Conservation (phyloP, 2,888 invertebrate species). For the Spilosoma lubricipeda region DNA sequence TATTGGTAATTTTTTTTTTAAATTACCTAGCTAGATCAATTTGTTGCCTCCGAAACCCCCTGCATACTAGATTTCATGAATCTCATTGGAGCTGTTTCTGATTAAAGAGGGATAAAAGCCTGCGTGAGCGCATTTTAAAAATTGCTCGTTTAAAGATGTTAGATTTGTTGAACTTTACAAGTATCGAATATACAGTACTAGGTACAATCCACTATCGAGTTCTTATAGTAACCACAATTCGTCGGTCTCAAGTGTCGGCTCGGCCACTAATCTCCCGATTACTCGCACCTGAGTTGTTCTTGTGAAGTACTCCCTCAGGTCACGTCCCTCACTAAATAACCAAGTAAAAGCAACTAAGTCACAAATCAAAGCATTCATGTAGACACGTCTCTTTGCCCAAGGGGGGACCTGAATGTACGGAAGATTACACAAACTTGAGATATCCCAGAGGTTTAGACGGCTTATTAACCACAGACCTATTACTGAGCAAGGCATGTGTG, state of each 20-base stretch:
- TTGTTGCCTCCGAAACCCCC: too few relatives aligned
- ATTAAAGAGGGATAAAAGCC: too few relatives aligned
- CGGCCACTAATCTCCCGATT: slow-evolving; percentile 25
- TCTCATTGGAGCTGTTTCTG: too few relatives aligned
- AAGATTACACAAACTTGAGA: not conserved
- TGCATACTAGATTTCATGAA: too few relatives aligned
- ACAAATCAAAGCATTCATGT: slow-evolving; percentile 20
- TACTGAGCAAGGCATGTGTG: not conserved
- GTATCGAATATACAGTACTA: not conserved
- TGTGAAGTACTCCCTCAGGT: slow-evolving; percentile 20
- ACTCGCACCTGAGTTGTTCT: slow-evolving; percentile 20
- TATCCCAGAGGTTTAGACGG: not conserved
- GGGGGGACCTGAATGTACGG: not conserved
- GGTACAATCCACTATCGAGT: slow-evolving; percentile 1
- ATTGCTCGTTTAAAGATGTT: too few relatives aligned
- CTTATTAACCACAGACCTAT: not conserved
- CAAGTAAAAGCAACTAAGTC: slow-evolving; percentile 13
- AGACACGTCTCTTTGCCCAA: not conserved
- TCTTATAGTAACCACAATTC: slow-evolving; percentile 12
- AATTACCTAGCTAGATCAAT: too few relatives aligned
- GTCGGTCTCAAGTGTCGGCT: slow-evolving; percentile 14
- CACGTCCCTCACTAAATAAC: slow-evolving; percentile 10
- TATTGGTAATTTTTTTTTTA: too few relatives aligned
- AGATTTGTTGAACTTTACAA: too few relatives aligned
- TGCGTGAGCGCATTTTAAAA: too few relatives aligned